Evolutionary conservation across 1,140 invertebrate genomes (phyloP), one percentile per base, ranked within the genome.

Genomic region (Hydropsyche tenuis): DNA sequence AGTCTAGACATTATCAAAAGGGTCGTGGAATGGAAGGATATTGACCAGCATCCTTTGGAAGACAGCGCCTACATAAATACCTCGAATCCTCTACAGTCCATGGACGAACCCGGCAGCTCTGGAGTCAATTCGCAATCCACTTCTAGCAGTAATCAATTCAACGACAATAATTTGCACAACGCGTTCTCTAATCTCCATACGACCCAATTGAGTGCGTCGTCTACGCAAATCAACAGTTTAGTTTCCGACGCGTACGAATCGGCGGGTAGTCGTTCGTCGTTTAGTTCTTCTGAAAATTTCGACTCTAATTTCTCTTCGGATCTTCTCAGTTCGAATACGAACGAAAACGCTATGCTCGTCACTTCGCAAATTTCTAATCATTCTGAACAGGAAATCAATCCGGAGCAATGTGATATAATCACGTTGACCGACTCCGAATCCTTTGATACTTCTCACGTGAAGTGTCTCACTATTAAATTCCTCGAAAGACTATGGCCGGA

Each of bases 11-110:
- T 95, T 46, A 90, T 96, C 46, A 93, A 93, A 79, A 88, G 92
- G 69, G 91, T 95, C 73, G 91, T 95, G 0, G 93, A 95, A 80
- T 94, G 93, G 90, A 95, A 93, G 81, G 93, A 95, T 81, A 86
- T 91, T 42, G 90, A 92, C 76, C 88, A 92, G 73, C 93, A 95
- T 86, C 92, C 93, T 0, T 80, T 94, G 18, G 93, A 94, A 79
- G 93, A 93, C 30, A 85, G 84, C 69, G 86, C 85, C 76, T 82
- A 82, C 75, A 82, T 82, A 66, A 83, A 83, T 62, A 73, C 37
- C n/a, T 82, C 80, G 51, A 79, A 81, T 23, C 75, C 73, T 6
- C 56, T 72, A 1, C n/a, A 18, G 18, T 14, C 74, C 14, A 45
- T 76, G 14, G 7, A 30, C 75, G 16, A 75, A 79, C 1, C 81